Percentiles rank a stretch among this genome's conserved stretches.
These are phyloP conservation scores for Podocnemis expansa DNA, from an alignment of 2,113 vertebrate species.

Conservation along the genomic window DNA sequence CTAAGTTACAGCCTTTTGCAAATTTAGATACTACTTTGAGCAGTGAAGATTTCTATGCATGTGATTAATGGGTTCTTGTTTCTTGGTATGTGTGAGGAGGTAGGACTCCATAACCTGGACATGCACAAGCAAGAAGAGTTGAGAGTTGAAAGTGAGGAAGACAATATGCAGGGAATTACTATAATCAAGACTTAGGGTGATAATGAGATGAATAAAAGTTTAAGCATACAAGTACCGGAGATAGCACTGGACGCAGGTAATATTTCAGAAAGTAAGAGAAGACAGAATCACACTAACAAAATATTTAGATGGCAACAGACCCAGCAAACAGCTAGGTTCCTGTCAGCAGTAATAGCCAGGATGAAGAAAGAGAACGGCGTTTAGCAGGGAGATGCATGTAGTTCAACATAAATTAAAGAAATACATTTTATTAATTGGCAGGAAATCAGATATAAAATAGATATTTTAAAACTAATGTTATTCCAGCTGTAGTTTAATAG, in stretches of 20 bases:
- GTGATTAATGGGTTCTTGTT: not conserved
- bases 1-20: not conserved
- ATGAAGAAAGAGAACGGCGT: slow-evolving; percentile 25
- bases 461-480: slow-evolving; percentile 33
- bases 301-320: not conserved
- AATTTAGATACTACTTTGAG: not conserved
- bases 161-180: not conserved
- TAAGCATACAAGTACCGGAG: not conserved
- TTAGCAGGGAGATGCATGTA: slow-evolving; percentile 14
- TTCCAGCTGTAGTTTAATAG: slow-evolving; percentile 12
- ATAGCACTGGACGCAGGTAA: not conserved
- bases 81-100: not conserved
- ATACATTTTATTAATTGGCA: slow-evolving; percentile 3
- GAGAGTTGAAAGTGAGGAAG: not conserved
- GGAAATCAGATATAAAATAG: not conserved
- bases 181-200: not conserved
- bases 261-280: not conserved
- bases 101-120: not conserved
- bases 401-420: not conserved
- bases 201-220: not conserved
- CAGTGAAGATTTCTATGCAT: not conserved
- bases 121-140: not conserved
- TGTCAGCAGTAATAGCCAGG: not conserved
- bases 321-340: not conserved
- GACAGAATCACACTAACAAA: not conserved